Percentiles rank a stretch among this genome's conserved stretches.
These are phyloP conservation scores for Atrichornis clamosus DNA, from an alignment of 2,113 vertebrate species.

Conservation along the genomic window DNA sequence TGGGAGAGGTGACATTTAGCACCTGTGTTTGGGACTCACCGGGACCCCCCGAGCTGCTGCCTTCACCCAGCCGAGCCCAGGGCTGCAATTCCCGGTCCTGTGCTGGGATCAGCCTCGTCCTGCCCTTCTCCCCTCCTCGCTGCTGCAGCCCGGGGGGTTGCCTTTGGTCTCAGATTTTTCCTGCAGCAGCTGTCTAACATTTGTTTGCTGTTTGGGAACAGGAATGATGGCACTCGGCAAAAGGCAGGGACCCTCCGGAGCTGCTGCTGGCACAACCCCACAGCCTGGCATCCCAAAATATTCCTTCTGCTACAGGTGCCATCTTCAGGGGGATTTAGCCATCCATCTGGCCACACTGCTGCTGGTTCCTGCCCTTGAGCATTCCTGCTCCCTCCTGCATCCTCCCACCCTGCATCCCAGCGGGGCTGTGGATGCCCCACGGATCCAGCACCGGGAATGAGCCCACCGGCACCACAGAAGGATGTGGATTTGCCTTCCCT, in stretches of 20 bases:
- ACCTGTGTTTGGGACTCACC: rapidly evolving
- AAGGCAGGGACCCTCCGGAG: not conserved
- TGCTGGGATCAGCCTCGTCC: rapidly evolving
- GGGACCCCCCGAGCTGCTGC: not conserved
- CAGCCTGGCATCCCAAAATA: not conserved
- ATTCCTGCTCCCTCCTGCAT: not conserved
- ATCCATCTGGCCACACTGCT: not conserved
- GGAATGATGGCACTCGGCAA: rapidly evolving
- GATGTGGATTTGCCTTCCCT: not conserved
- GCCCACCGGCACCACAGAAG: rapidly evolving
- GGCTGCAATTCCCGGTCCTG: not conserved
- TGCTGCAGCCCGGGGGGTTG: not conserved
- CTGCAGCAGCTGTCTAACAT: not conserved
- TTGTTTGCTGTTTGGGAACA: not conserved
- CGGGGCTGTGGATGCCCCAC: rapidly evolving
- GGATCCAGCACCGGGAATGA: not conserved
- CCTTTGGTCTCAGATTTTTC: not conserved
- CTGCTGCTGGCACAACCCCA: not conserved
- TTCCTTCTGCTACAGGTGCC: not conserved
- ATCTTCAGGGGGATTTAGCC: not conserved
- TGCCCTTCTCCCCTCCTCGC: not conserved
- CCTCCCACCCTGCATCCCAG: not conserved
- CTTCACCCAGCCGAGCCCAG: rapidly evolving
- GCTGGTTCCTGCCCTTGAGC: not conserved
- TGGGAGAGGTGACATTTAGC: not conserved